Percentiles rank a stretch among this genome's conserved stretches.
phyloP scores from a whole-genome alignment of 1,140 invertebrate genomes.

The Scylla paramamosain region DNA sequence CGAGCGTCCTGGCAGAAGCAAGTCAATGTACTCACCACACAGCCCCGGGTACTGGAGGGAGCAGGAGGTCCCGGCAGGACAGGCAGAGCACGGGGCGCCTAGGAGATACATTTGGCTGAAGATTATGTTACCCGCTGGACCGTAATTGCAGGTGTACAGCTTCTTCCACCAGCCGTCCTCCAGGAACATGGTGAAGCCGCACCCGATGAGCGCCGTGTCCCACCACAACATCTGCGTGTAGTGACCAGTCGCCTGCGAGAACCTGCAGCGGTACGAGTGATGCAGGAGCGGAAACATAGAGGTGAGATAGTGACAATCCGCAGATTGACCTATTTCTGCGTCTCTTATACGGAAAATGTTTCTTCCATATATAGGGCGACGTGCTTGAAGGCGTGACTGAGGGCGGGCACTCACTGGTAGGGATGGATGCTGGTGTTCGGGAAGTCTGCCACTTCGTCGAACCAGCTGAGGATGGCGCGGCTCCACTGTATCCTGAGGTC shows the following conservation, averaged over 20 bases:
- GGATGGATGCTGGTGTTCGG: constrained; percentile 59
- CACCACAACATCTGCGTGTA: constrained; percentile 82
- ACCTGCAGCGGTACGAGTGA: constrained; percentile 53
- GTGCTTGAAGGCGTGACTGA: not conserved
- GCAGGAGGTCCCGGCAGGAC: constrained; percentile 79
- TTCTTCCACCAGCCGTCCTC: constrained; percentile 78
- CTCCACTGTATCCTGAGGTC: constrained; percentile 74
- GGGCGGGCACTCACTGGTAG: constrained; percentile 77
- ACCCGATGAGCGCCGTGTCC: constrained; percentile 76
- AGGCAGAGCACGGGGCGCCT: constrained; percentile 79
- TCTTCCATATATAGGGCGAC: not conserved
- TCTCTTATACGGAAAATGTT: not conserved
- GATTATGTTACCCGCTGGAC: constrained; percentile 79
- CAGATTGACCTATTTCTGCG: not conserved
- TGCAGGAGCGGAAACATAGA: not conserved
- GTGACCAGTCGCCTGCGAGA: constrained; percentile 78
- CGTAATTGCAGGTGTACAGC: constrained; percentile 78
- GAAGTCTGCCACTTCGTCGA: constrained; percentile 78
- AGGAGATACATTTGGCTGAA: constrained; percentile 78
- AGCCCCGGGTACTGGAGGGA: constrained; percentile 79
- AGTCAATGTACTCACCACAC: constrained; percentile 74
- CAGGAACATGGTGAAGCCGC: constrained; percentile 77
- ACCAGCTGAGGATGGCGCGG: constrained; percentile 77
- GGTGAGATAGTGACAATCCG: not conserved
- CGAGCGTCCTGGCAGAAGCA: too few relatives aligned